Base-by-base conservation (phyloP, 2,888 invertebrate species). In the Ophion costatus region DNA sequence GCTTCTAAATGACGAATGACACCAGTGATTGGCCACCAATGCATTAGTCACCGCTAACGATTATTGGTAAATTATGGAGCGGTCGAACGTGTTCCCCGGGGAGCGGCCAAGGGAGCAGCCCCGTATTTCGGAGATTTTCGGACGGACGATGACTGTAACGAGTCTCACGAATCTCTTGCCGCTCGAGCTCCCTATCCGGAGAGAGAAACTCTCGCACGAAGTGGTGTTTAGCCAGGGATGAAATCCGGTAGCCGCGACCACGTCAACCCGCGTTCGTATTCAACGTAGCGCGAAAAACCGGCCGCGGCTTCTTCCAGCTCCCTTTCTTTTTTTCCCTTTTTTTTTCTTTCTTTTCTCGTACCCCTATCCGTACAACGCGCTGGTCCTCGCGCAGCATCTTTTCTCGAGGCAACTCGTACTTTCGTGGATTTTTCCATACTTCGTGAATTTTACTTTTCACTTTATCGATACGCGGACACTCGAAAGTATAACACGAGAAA, bases 241-340 rank as follows among this genome's bases (percentile, higher is more conserved):
- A 93, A 93, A 93, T 93, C 92, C 92, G 92, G 93, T 93, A 93
- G 93, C 93, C 89, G 90, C 89, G 90, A 88, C 89, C 91, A 92
- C 90, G 92, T 92, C 93, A 89, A 91, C 89, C 89, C 90, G 89
- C 89, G 90, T 91, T 91, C 89, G 90, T 89, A 90, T 91, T 89
- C 89, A 90, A 90, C 92, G 90, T 90, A 88, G 90, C 91, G 90
- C 91, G 87, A 91, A 91, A 90, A 87, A 87, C 87, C 85, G 83
- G 85, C 85, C 85, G 76, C 56, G 79, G 79, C 70, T 82, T 77
- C 78, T 86, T 83, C 75, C 33, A 10, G 80, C 64, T 57, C 82
- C 64, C 51, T 77, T 67, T 67, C 51, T 76, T 42, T 38, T 38
- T 20, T 63, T 78, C 22, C 24, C 57, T 57, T 20, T 38, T 69